Base-by-base conservation (phyloP, 2,888 invertebrate species). In the Blera fallax region DNA sequence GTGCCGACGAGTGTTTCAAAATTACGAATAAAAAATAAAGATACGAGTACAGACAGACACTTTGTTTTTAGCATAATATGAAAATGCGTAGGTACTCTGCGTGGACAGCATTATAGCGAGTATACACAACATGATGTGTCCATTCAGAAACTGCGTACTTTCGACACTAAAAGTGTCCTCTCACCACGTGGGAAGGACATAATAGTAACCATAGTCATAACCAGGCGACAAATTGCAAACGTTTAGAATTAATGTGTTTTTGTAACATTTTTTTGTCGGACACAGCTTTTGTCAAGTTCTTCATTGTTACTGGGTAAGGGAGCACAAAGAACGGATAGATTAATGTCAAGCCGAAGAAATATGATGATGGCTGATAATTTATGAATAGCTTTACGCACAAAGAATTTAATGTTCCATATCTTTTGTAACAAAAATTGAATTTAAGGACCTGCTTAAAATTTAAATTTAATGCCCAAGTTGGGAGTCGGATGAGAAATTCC, bases 151-250 rank as follows among this genome's bases (percentile, higher is more conserved):
- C 29, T 54, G 14, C 54, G 27, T 54, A 29, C 29, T 54, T 32
- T 14, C 29, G 29, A 24, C 29, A 54, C 24, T 14, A 8, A 18
- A 8, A 10, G 18, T 45, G 18, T 10, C 18, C 21, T 40, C 5
- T 14, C 40, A 48, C 48, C 3, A 48, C 10, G 21, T 48, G 21
- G 21, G 21, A 18, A 48, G 18, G 48, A 21, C 48, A 48, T 21
- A 67, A 37, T 32, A 37, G 16, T 24, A 52, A n/a, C 50, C 52
- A 52, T 27, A 37, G 67, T 34, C 34, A 67, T 37, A 32, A 64
- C 62, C 16, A 64, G 27, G 27, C 40, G 69, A 69, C 69, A 69
- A 69, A 69, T 69, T 54, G 54, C 54, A 32, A 54, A 29, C 54
- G 29, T 43, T 69, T 54, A 54, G 54, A 18, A 69, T 54, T 54